Evolutionary conservation across 2,888 invertebrate species (phyloP).

Genomic region (Lasioglossum pauxillum): DNA sequence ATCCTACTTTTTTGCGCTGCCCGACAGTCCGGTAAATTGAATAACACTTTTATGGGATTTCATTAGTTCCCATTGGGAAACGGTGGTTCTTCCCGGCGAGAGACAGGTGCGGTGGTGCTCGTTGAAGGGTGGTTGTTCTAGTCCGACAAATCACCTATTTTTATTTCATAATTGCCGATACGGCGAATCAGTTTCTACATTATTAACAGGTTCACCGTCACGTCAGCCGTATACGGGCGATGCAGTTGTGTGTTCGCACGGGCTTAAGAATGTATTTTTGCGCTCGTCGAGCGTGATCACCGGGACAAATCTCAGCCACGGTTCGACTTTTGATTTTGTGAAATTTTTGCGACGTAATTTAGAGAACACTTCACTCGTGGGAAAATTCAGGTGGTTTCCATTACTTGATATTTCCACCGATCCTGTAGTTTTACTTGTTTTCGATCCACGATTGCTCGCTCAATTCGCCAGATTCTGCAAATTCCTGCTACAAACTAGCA

Average conservation of each 20-base stretch:
- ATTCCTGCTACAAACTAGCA: background rate
- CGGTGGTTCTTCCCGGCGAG: background rate
- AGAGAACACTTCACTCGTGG: background rate
- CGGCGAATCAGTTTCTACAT: background rate
- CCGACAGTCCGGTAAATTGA: background rate
- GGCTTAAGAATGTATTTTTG: background rate
- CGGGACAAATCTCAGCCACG: background rate
- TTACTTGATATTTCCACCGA: background rate
- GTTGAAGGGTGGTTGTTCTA: background rate
- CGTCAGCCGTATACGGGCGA: background rate
- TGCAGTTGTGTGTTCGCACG: background rate
- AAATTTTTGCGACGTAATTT: background rate
- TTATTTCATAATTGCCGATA: background rate
- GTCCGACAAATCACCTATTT: background rate
- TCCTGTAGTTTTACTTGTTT: background rate
- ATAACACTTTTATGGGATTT: slow-evolving; percentile 1
- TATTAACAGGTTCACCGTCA: background rate
- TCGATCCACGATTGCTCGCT: background rate
- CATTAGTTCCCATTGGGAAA: background rate
- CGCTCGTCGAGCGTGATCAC: background rate
- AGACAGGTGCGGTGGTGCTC: background rate
- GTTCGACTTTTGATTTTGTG: background rate
- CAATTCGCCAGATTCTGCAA: background rate
- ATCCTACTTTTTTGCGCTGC: background rate
- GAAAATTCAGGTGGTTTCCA: background rate